phyloP scores from a whole-genome alignment of 2,113 vertebrate species.

The Setophaga coronata region DNA sequence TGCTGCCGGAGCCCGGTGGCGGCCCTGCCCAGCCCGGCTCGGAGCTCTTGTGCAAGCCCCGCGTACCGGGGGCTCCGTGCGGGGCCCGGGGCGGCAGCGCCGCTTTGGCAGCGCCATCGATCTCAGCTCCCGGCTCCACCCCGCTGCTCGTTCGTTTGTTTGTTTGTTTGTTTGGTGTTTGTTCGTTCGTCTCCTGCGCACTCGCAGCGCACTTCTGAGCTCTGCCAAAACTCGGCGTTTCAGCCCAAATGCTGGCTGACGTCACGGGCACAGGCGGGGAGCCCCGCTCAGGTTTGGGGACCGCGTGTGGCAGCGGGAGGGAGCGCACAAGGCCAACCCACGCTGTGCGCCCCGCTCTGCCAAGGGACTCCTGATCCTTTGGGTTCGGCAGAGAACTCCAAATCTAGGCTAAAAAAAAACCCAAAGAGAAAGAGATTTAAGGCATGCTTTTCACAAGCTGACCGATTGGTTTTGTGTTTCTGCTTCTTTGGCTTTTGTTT shows the following conservation, averaged over 20 bases:
- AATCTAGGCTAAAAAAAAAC: background rate
- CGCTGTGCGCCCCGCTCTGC: background rate
- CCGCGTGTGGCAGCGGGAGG: background rate
- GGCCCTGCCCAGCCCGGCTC: background rate
- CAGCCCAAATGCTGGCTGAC: fast-evolving
- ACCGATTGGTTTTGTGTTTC: background rate
- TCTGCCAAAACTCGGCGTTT: background rate
- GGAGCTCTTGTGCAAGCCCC: background rate
- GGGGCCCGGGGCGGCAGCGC: background rate
- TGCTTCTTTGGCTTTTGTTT: background rate
- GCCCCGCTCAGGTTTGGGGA: fast-evolving
- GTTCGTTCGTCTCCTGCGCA: background rate
- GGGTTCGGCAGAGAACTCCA: background rate
- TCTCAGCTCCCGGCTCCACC: fast-evolving
- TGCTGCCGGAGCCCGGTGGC: background rate
- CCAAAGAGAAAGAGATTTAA: background rate
- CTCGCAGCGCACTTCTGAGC: fast-evolving
- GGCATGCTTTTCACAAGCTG: background rate
- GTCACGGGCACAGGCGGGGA: fast-evolving
- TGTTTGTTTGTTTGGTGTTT: too few species aligned
- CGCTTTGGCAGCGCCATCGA: fast-evolving
- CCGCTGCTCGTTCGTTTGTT: too few species aligned
- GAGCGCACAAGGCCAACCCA: fast-evolving
- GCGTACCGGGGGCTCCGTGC: fast-evolving
- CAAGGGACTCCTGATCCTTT: fast-evolving